These are phyloP conservation scores for Sinella curviseta DNA, from an alignment of 1,140 invertebrate genomes.

Conservation along the genomic window DNA sequence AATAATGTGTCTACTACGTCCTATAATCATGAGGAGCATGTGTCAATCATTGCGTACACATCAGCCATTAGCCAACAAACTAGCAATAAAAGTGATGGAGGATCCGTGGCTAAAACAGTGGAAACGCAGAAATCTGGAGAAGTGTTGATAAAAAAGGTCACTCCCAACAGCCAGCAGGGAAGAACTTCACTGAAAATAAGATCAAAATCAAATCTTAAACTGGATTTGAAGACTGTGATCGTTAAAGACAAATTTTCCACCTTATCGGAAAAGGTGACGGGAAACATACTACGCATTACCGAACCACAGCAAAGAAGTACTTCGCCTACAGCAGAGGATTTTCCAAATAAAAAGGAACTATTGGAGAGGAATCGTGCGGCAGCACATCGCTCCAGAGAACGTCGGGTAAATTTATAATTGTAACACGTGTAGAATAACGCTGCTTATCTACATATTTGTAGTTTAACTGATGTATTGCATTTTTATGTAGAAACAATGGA, in stretches of 20 bases:
- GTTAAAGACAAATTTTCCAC: neutral
- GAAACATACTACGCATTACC: neutral
- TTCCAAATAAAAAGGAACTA: conserved; percentile 28
- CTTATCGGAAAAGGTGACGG: neutral
- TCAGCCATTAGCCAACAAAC: conserved; percentile 9
- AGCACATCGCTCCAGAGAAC: conserved; percentile 37
- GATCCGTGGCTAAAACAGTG: neutral
- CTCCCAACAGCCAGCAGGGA: neutral
- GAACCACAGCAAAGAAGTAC: neutral
- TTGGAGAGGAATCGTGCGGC: conserved; percentile 46
- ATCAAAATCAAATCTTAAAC: neutral
- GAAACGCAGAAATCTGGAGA: neutral
- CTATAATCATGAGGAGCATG: conserved; percentile 16
- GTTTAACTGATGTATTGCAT: neutral
- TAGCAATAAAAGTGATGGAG: neutral
- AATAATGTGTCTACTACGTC: neutral
- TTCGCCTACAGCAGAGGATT: neutral
- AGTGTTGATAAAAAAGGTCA: neutral
- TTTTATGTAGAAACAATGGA: conserved; percentile 41
- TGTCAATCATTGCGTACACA: conserved; percentile 12
- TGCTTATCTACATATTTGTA: neutral
- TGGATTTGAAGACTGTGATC: conserved; percentile 1
- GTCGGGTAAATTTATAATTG: conserved; percentile 1
- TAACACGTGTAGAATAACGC: neutral
- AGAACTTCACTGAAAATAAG: neutral